Evolutionary conservation across 2,888 invertebrate species (phyloP).

Genomic region (Mylabris sibirica): DNA sequence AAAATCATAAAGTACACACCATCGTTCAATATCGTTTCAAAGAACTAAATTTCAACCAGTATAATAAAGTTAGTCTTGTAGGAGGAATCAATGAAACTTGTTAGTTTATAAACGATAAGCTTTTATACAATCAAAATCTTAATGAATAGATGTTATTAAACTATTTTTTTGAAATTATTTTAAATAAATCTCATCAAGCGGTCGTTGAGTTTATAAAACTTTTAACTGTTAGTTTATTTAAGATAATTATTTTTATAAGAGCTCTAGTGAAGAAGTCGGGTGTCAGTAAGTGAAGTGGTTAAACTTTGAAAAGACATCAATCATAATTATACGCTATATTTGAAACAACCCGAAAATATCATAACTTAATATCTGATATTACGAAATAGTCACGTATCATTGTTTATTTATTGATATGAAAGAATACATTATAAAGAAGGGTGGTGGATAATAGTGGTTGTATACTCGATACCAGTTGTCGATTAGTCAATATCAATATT

Average conservation of each 20-base stretch:
- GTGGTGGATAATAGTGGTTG: not conserved
- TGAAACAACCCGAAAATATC: not conserved
- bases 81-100: no score
- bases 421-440: not conserved
- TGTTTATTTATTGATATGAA: not conserved
- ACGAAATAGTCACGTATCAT: constrained; percentile 2
- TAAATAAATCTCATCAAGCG: no score
- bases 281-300: not conserved
- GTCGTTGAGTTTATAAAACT: no score
- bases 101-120: no score
- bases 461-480: not conserved
- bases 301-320: constrained; percentile 2
- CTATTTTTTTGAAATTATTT: no score
- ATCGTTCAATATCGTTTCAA: no score
- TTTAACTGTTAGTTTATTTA: not conserved
- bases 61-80: no score
- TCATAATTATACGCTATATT: constrained; percentile 2
- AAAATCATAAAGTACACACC: no score
- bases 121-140: no score
- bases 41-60: no score
- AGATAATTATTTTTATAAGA: not conserved
- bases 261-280: not conserved
- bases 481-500: constrained; percentile 12
- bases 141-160: no score
- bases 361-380: not conserved